These are phyloP conservation scores for Gerris buenoi DNA, from an alignment of 1,140 invertebrate genomes.

Conservation along the genomic window DNA sequence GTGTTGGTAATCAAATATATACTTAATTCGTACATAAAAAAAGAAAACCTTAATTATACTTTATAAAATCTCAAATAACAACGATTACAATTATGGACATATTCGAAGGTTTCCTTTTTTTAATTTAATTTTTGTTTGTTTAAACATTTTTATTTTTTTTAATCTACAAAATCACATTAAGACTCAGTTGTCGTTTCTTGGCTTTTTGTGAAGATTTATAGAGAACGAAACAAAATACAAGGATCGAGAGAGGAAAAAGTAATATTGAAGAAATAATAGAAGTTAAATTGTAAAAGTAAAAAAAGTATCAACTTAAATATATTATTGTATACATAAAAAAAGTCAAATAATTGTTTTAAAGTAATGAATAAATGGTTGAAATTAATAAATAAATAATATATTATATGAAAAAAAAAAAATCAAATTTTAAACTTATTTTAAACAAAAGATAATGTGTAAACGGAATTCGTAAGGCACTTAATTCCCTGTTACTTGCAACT, in stretches of 20 bases:
- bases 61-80: slow-evolving; percentile 20
- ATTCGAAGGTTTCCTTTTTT: slow-evolving; percentile 4
- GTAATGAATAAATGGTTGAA: too few relatives aligned
- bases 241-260: not conserved
- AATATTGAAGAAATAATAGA: not conserved
- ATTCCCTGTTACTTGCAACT: slow-evolving; percentile 5
- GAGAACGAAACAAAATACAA: not conserved
- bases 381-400: too few relatives aligned
- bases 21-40: slow-evolving; percentile 16
- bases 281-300: not conserved
- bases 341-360: not conserved
- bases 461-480: slow-evolving; percentile 7
- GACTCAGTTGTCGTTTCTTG: slow-evolving; percentile 3
- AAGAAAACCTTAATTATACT: slow-evolving; percentile 10
- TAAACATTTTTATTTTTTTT: too few relatives aligned
- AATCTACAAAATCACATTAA: slow-evolving; percentile 10
- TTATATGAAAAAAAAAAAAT: too few relatives aligned
- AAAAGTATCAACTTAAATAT: slow-evolving; percentile 5
- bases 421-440: too few relatives aligned
- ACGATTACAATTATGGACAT: slow-evolving; percentile 16
- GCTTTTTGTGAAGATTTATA: not conserved
- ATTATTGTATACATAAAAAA: not conserved
- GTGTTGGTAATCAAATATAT: slow-evolving; percentile 19
- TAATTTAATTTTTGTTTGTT: too few relatives aligned
- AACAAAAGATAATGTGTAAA: too few relatives aligned